Percentiles rank a stretch among this genome's conserved stretches.
phyloP scores from a whole-genome alignment of 2,113 vertebrate genomes.

The Falco punctatus region DNA sequence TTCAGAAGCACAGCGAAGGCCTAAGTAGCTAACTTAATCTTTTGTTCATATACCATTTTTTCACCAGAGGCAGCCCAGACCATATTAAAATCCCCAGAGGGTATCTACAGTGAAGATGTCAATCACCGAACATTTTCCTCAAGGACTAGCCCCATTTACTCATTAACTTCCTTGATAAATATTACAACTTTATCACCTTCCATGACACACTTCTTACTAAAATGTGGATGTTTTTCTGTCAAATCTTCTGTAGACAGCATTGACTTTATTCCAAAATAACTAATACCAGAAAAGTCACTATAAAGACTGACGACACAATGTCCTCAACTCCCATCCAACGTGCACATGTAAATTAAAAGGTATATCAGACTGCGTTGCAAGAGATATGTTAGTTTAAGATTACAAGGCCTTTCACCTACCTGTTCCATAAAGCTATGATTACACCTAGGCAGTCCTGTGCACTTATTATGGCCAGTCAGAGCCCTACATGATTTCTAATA shows the following conservation, averaged over 20 bases:
- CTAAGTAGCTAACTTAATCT: neutral
- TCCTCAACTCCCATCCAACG: neutral
- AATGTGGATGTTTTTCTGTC: neutral
- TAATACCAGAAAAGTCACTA: neutral
- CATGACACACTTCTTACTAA: neutral
- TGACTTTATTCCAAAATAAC: neutral
- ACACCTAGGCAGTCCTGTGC: neutral
- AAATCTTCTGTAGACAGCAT: neutral
- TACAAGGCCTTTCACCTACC: neutral
- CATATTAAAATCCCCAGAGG: neutral
- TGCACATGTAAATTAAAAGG: neutral
- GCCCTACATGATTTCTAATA: neutral
- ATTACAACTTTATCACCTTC: neutral
- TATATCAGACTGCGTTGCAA: neutral
- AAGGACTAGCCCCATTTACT: neutral
- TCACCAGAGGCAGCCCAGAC: neutral
- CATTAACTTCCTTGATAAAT: conserved; percentile 14
- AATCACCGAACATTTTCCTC: neutral
- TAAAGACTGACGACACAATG: neutral
- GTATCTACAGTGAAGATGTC: neutral
- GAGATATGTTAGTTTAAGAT: accelerated
- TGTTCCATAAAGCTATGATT: neutral
- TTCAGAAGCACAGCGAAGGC: neutral
- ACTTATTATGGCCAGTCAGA: neutral
- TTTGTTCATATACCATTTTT: neutral